Evolutionary conservation across 2,888 invertebrate genomes (phyloP), one percentile per base, ranked within the genome.

Genomic region (Fragum whitleyi): DNA sequence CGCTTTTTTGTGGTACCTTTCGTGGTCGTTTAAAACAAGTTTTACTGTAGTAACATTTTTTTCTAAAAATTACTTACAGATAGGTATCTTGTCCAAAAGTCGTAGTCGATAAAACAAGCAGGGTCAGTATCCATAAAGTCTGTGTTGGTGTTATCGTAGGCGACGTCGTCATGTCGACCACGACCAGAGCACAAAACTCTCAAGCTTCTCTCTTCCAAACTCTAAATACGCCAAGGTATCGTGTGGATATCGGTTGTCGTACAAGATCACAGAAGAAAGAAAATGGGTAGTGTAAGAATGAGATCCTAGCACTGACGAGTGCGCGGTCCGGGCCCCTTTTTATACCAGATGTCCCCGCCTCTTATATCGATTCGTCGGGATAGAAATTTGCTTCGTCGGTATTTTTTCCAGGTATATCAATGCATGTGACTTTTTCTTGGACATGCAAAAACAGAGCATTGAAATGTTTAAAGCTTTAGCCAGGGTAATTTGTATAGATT

Each of bases 91-190:
- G 28, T 7, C 14, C 57, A 28, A 26, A 57, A 57, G 21, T 57
- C 57, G 57, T 57, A 2, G 57, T 57, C 57, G 57, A 57, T 57
- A 28, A 11, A 57, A 28, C 14, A 6, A 57, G 57, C 57, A 57
- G 57, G 57, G 57, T 57, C 57, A 57, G 21, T 26, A 57, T 57
- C 57, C 57, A 57, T 23, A 57, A 28, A 28, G 57, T 28, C 57
- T 14, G 16, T 28, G 57, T 57, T 19, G 57, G 7, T 21, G 57
- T 23, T 2, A 28, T 28, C 26, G 57, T 23, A 19, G 26, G 57
- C 26, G 26, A 57, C 57, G 26, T 57, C 57, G 26, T 28, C 57
- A 57, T 57, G 57, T 57, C 57, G 26, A 14, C 57, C 26, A 57
- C 57, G 57, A 57, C 28, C 7, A 28, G 16, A 14, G 9, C 9